Percentiles rank a stretch among this genome's conserved stretches.
Conservation (phyloP, 2,888 invertebrate genomes). For the Argyra leucocephala region DNA sequence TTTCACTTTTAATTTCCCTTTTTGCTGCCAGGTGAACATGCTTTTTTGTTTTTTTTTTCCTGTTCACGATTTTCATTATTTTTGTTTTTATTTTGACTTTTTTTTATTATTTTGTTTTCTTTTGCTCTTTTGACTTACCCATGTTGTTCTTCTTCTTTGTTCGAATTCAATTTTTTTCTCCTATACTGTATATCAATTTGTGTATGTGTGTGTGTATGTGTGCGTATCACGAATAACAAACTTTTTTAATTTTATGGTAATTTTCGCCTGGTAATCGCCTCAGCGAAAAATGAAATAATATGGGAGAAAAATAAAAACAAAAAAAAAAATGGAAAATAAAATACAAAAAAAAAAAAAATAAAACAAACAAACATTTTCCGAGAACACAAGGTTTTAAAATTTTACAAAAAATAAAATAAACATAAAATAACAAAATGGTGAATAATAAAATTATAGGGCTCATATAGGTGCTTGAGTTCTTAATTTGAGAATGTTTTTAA, state of each 20-base stretch:
- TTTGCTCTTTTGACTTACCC: not conserved
- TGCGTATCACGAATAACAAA: not conserved
- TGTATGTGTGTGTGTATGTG: no score
- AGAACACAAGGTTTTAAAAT: no score
- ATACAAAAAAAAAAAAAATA: not conserved
- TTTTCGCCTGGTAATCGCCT: conserved; percentile 2
- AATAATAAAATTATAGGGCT: no score
- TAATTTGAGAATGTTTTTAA: no score
- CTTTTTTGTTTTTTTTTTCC: not conserved
- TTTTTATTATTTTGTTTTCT: not conserved
- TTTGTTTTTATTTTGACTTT: no score
- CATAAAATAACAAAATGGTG: no score
- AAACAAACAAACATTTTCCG: no score
- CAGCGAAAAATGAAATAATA: not conserved
- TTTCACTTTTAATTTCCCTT: conserved; percentile 2
- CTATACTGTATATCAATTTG: not conserved
- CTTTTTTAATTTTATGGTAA: conserved; percentile 4
- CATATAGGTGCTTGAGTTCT: no score
- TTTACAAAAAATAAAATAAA: no score
- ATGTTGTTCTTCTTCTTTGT: not conserved
- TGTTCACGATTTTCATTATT: no score
- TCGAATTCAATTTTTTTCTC: no score
- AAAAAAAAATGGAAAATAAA: not conserved
- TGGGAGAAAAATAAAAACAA: not conserved
- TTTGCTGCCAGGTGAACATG: not conserved